Evolutionary conservation across 2,113 vertebrate genomes (phyloP).

Genomic region (Oreochromis niloticus): DNA sequence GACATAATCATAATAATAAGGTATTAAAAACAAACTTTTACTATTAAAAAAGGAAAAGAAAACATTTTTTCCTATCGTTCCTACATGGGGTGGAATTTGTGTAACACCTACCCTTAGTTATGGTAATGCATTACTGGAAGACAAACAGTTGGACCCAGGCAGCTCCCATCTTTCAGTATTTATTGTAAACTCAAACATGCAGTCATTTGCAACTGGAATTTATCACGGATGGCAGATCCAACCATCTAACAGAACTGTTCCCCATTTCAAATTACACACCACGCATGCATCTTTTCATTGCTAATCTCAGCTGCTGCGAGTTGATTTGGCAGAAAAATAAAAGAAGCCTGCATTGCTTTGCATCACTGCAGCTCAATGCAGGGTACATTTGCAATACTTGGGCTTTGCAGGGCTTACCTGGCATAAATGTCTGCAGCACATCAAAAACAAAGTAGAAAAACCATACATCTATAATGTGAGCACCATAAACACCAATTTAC

Average conservation of each 20-base stretch:
- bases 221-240: not conserved
- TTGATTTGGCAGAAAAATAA: not conserved
- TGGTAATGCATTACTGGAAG: rapidly evolving
- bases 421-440: not conserved
- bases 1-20: not conserved
- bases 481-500: not conserved
- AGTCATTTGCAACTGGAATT: not conserved
- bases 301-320: not conserved
- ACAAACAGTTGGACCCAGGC: not conserved
- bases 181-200: not conserved
- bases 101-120: not conserved
- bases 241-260: not conserved
- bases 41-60: not conserved
- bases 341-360: not conserved
- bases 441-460: not conserved
- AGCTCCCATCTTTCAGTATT: not conserved
- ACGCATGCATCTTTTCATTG: not conserved
- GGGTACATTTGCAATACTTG: not conserved
- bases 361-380: not conserved
- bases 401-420: not conserved
- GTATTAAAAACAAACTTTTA: not conserved
- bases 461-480: not conserved
- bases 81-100: not conserved
- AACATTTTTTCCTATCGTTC: not conserved
- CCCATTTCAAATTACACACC: not conserved